Percentiles rank a stretch among this genome's conserved stretches.
These are phyloP conservation scores for Eudemis profundana DNA, from an alignment of 2,888 invertebrate genomes.

Conservation along the genomic window DNA sequence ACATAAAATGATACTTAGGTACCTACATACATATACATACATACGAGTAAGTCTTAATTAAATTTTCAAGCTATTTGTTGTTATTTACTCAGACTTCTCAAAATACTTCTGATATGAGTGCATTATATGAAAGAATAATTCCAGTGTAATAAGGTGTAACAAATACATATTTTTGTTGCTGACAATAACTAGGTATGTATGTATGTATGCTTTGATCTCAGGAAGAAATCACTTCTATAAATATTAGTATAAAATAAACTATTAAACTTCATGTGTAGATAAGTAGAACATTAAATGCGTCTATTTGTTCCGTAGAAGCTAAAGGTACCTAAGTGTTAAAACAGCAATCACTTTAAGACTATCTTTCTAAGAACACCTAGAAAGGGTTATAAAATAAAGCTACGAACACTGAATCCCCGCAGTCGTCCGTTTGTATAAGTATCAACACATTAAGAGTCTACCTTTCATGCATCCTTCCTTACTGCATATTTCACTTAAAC, in stretches of 20 bases:
- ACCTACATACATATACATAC: no score
- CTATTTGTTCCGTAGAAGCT: background rate
- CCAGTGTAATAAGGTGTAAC: no score
- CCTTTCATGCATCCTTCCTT: background rate
- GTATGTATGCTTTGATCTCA: background rate
- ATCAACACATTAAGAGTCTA: background rate
- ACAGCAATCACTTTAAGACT: conserved; percentile 15
- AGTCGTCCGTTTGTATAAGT: background rate
- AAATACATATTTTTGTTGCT: no score
- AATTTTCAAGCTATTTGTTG: background rate
- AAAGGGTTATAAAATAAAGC: conserved; percentile 26
- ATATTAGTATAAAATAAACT: no score
- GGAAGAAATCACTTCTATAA: background rate
- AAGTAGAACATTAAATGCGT: background rate
- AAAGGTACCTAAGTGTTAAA: conserved; percentile 1
- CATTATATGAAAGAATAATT: no score
- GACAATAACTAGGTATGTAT: no score
- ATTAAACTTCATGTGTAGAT: background rate
- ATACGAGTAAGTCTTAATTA: no score
- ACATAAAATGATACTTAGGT: no score
- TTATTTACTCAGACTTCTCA: no score
- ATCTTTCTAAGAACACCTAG: conserved; percentile 33
- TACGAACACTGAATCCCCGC: conserved; percentile 15
- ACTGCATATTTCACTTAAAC: conserved; percentile 3
- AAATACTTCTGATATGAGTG: no score